Base-by-base conservation (phyloP, 2,888 invertebrate species). In the Lottia scabra region DNA sequence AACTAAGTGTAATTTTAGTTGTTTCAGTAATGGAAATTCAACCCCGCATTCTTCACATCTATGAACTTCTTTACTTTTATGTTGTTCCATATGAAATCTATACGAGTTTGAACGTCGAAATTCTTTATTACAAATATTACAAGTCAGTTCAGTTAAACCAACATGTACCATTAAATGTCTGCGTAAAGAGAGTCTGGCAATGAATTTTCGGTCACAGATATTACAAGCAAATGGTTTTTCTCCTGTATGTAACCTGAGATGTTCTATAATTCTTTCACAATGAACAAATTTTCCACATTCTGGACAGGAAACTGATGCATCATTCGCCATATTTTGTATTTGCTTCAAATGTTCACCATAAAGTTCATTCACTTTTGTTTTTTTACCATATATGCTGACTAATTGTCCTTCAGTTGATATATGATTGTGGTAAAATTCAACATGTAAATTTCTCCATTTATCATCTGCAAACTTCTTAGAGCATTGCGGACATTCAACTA, bases 21-120 rank as follows among this genome's bases (percentile, higher is more conserved):
- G 83, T 48, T 75, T 78, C 48, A 80, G 78, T 23, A 84, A 71
- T n/a, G 94, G 94, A 87, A 96, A 96, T 4, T 94, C 92, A 89
- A 95, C 94, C 85, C 94, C 94, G 89, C 96, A 96, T 85, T 94
- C 93, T 0, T 95, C 94, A 90, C 96, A 96, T 64, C 93, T 91
- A 77, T 95, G 91, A 26, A 75, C 74, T 65, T 82, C 81, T 67
- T 81, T 75, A 62, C 79, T 80, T 8, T 77, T 74, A 74, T 85
- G 85, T 16, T 80, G 73, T 19, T 74, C 74, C 78, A 84, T 80
- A 75, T 87, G 87, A 10, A 78, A 76, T 19, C 76, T 76, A 68
- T 79, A 84, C 2, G 81, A 79, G 5, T 73, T 75, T 16, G 75
- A 73, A 62, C 84, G 84, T 43, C 81, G 81, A 72, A 83, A 87